phyloP scores from a whole-genome alignment of 2,888 invertebrate genomes.

The Hypolimnas misippus region DNA sequence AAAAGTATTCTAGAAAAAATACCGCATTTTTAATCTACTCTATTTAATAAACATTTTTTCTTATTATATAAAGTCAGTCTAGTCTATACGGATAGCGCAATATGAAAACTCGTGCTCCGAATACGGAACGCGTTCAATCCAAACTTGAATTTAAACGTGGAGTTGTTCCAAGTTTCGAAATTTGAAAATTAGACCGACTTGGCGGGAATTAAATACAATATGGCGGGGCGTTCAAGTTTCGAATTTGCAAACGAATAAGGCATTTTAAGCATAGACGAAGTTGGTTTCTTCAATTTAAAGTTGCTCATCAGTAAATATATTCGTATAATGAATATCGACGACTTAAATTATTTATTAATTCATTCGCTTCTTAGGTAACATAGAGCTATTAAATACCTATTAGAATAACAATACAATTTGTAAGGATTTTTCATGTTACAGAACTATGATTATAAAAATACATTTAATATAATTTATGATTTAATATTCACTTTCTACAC shows the following conservation, averaged over 20 bases:
- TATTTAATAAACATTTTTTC: background rate
- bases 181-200: constrained; percentile 79
- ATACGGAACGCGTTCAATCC: constrained; percentile 77
- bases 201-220: constrained; percentile 66
- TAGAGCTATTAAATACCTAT: no score
- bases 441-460: no score
- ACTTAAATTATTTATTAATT: no score
- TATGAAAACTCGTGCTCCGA: constrained; percentile 77
- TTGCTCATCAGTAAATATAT: no score
- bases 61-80: constrained; percentile 19
- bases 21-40: background rate
- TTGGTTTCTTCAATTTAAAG: constrained; percentile 7
- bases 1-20: background rate
- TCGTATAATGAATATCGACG: no score
- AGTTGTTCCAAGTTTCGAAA: constrained; percentile 76
- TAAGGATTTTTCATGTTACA: no score
- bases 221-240: constrained; percentile 43
- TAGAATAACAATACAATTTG: no score
- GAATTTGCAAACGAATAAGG: constrained; percentile 28
- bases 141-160: constrained; percentile 80
- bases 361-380: no score
- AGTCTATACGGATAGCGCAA: constrained; percentile 49
- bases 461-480: no score
- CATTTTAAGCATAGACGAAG: constrained; percentile 8
- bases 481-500: no score